Conservation (phyloP, 2,888 invertebrate species). For the Chymomyza caudatula region DNA sequence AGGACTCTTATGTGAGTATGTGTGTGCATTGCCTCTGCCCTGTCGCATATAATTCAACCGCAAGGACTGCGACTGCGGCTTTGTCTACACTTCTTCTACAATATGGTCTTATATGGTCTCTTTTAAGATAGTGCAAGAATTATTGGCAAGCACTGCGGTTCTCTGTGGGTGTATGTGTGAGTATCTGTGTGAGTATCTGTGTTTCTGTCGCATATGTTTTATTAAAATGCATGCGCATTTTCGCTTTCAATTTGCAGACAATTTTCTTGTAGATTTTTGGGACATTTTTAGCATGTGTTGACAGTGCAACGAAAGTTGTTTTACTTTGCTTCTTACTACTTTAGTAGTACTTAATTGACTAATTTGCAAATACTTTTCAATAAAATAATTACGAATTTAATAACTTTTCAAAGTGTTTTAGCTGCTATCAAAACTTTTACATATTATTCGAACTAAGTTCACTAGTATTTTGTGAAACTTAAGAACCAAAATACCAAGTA, state of each 20-base stretch:
- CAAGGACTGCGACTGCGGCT: constrained; percentile 53
- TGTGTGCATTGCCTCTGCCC: constrained; percentile 33
- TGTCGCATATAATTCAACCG: constrained; percentile 52
- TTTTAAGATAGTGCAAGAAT: constrained; percentile 65
- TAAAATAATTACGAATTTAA: neutral
- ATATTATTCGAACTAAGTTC: too few relatives aligned
- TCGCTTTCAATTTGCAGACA: constrained; percentile 70
- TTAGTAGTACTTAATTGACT: neutral
- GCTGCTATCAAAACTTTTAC: too few relatives aligned
- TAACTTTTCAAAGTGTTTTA: neutral
- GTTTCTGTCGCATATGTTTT: constrained; percentile 62
- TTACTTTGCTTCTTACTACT: neutral
- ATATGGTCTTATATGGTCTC: neutral
- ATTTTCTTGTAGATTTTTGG: constrained; percentile 20
- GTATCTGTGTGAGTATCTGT: neutral
- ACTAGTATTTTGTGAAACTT: too few relatives aligned
- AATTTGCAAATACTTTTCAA: neutral
- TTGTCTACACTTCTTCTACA: constrained; percentile 70
- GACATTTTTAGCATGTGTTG: constrained; percentile 24
- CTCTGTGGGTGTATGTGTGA: neutral
- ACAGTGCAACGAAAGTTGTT: neutral
- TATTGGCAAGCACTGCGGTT: constrained; percentile 61
- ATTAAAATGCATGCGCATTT: constrained; percentile 57
- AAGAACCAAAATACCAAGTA: too few relatives aligned
- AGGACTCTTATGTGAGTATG: constrained; percentile 14